Base-by-base conservation (phyloP, 2,888 invertebrate species). In the Iphiclides podalirius region DNA sequence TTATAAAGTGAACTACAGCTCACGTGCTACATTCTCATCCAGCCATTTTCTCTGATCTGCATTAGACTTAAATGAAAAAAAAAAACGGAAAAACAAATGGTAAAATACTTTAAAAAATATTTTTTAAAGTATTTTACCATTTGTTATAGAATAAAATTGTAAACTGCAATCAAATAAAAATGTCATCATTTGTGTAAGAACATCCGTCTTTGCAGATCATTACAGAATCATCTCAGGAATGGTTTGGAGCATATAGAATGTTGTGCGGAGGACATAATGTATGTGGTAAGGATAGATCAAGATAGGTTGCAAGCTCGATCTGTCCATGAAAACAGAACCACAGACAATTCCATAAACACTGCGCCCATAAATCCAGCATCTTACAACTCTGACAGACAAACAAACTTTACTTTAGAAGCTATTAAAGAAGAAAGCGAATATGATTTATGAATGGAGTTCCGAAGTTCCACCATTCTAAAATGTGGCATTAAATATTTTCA, bases 271-370 rank as follows among this genome's bases (percentile, higher is more conserved):
- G 86, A 86, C 34, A 52, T 86, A 2, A 52, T 64, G 0, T 65
- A 68, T 37, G 69, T 85, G 1, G 57, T 83, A 23, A 51, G 54
- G n/a, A 53, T 85, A 14, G 87, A 87, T 45, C 69, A 77, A 52
- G 67, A 70, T 2, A 67, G 86, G 36, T 71, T 80, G 8, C 53
- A 47, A 1, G 56, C 59, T 8, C 66, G 86, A 50, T 59, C 67
- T 4, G 74, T 70, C 1, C 72, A 72, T 4, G 57, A 60, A 1
- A 42, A 52, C 0, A 52, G 52, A 1, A 53, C 55, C 0, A 52
- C 55, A 4, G 54, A 52, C 14, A 52, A 57, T 1, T 38, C 23
- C 2, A 53, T 59, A n/a, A 47, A 54, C 28, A 47, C 51, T 6
- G 14, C 35, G 6, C 16, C 38, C 0, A 16, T 17, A 23, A 11